Evolutionary conservation across 2,797 vertebrate genomes (phyloP).

Genomic region (Numenius phaeopus): DNA sequence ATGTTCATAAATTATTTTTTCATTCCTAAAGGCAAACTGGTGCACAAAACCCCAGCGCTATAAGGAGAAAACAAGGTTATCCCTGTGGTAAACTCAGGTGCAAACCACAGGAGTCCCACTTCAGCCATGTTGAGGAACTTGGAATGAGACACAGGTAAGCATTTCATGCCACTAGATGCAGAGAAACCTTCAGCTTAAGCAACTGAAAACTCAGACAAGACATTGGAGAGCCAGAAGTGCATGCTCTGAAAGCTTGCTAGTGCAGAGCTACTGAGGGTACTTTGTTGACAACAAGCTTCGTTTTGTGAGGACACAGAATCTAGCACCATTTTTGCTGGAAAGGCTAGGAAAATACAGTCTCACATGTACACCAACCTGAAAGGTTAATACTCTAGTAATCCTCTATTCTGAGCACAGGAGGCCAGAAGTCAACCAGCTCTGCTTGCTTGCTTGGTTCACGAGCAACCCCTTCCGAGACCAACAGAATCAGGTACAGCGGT

Average conservation of each 20-base stretch:
- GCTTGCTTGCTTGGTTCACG: not conserved
- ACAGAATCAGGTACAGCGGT: not conserved
- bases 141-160: rapidly evolving
- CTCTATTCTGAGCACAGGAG: not conserved
- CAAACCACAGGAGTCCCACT: not conserved
- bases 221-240: not conserved
- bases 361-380: not conserved
- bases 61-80: not conserved
- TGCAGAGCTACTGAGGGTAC: not conserved
- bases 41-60: not conserved
- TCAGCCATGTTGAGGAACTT: not conserved
- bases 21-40: not conserved
- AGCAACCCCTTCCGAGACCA: not conserved
- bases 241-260: rapidly evolving
- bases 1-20: not conserved
- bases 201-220: not conserved
- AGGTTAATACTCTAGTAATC: not conserved
- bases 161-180: not conserved
- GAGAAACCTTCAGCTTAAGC: not conserved
- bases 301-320: not conserved
- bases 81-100: not conserved
- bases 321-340: not conserved
- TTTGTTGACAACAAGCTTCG: not conserved
- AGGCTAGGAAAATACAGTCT: not conserved
- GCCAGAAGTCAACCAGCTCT: not conserved